Evolutionary conservation across 2,888 invertebrate genomes (phyloP).

Genomic region (Anagyrus pseudococci): DNA sequence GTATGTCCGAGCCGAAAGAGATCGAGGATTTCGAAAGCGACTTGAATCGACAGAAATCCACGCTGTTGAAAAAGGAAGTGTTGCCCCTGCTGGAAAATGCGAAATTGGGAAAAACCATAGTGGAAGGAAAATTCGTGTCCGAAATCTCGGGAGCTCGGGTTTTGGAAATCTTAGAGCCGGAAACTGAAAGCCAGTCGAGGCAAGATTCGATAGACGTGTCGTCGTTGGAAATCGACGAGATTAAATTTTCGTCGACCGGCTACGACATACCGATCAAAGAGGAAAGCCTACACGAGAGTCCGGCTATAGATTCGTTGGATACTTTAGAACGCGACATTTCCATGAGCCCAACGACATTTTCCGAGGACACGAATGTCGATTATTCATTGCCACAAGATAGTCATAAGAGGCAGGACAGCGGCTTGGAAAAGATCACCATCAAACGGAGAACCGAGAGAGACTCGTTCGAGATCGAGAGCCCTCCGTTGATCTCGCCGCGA

Average conservation of each 20-base stretch:
- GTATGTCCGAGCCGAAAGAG: slow-evolving; percentile 55
- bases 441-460: slow-evolving; percentile 43
- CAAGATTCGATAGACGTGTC: slow-evolving; percentile 55
- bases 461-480: slow-evolving; percentile 54
- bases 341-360: slow-evolving; percentile 50
- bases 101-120: slow-evolving; percentile 9
- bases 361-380: slow-evolving; percentile 50
- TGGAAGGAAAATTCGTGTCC: slow-evolving; percentile 35
- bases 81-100: slow-evolving; percentile 4
- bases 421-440: slow-evolving; percentile 30
- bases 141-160: slow-evolving; percentile 51
- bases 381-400: slow-evolving; percentile 46
- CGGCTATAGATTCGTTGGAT: slow-evolving; percentile 51
- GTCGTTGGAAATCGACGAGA: slow-evolving; percentile 54
- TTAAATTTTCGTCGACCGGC: slow-evolving; percentile 40
- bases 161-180: slow-evolving; percentile 52
- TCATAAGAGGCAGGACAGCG: slow-evolving; percentile 26
- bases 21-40: slow-evolving; percentile 46
- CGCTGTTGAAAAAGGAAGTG: slow-evolving; percentile 1
- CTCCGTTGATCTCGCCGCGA: slow-evolving; percentile 54
- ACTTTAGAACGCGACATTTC: slow-evolving; percentile 52
- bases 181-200: slow-evolving; percentile 44
- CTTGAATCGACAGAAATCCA: background rate
- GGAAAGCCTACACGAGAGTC: slow-evolving; percentile 48
- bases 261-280: slow-evolving; percentile 39